Conservation (phyloP, 2,797 vertebrate species). For the Gobionotothen gibberifrons region DNA sequence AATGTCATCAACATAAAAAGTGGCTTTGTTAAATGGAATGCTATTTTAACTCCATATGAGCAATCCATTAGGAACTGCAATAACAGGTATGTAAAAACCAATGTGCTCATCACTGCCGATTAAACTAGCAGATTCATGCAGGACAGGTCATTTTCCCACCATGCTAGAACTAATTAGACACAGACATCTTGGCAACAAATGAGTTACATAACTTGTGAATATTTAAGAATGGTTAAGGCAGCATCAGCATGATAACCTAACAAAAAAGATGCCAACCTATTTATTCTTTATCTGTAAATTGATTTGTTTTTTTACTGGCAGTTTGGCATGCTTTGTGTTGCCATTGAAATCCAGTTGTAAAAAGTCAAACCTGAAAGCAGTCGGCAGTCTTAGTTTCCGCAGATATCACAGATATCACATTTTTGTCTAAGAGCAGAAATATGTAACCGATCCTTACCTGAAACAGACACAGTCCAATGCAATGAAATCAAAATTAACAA, state of each 20-base stretch:
- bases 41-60: not conserved
- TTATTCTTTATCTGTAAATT: not conserved
- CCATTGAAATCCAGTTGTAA: not conserved
- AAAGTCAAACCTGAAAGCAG: not conserved
- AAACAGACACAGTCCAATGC: conserved; percentile 48
- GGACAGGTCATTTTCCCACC: not conserved
- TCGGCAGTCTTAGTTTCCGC: conserved; percentile 2
- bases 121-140: not conserved
- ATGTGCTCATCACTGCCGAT: not conserved
- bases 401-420: not conserved
- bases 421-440: not conserved
- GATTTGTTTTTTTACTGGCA: too few relatives aligned
- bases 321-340: not conserved
- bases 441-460: conserved; percentile 71
- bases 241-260: too few relatives aligned
- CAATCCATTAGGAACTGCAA: not conserved
- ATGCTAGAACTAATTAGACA: not conserved
- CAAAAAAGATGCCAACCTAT: not conserved
- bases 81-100: not conserved
- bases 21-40: not conserved
- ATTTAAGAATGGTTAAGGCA: too few relatives aligned
- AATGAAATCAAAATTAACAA: conserved; percentile 70
- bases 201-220: not conserved
- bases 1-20: not conserved
- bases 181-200: not conserved